Base-by-base conservation (phyloP, 2,113 vertebrate species). In the Girardinichthys multiradiatus region DNA sequence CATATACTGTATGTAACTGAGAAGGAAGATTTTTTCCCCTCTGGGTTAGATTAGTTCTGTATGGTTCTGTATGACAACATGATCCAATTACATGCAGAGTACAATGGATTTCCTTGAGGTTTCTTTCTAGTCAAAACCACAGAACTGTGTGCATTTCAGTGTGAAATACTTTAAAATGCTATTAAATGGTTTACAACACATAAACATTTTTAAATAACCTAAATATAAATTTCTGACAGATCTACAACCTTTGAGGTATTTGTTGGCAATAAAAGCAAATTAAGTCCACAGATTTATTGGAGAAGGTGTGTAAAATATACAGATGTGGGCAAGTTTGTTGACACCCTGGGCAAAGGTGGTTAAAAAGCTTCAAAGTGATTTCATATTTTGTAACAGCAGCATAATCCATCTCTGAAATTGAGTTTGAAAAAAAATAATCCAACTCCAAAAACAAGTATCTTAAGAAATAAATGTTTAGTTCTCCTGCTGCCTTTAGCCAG, bases 11-110 rank as follows among this genome's bases (percentile, higher is more conserved):
- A 30, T 27, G 39, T 11, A 68, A 17, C 19, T 70, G 13, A 64
- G n/a, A 24, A 24, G 39, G 15, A 70, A 21, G 57, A 42, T 70
- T 74, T 62, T 10, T 63, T 45, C 42, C 13, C n/a, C 51, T 57
- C n/a, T 58, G 62, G 33, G 29, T 66, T 31, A 30, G 19, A 60
- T 42, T 45, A 30, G 54, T 59, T 58, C 45, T 58, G 7, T 65
- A 4, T 58, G 19, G 57, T 24, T 59, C 27, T 21, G 28, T 28
- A 70, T 29, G 26, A 28, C 27, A 24, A 42, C 11, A 13, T 70
- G 17, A 30, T 29, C 31, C 31, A 45, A 28, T 70, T 61, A 31
- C 27, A 60, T 17, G 15, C n/a, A 65, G 13, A 70, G 33, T 67
- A 8, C 45, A 8, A 35, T 14, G 7, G 28, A 11, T 67, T 45